Evolutionary conservation across 2,113 vertebrate species (phyloP).

Genomic region (Pseudopodoces humilis): DNA sequence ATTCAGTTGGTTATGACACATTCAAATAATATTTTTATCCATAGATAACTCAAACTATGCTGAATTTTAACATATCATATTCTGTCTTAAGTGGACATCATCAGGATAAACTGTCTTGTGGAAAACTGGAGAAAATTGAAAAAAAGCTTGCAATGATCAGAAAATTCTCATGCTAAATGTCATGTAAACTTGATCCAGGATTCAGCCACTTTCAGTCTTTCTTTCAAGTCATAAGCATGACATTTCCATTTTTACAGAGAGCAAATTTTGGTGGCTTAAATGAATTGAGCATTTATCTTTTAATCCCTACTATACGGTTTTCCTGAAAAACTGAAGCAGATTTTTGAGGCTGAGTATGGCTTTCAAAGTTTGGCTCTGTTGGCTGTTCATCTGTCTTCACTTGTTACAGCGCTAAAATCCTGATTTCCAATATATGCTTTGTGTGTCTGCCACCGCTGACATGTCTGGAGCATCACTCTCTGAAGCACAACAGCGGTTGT

Average conservation of each 20-base stretch:
- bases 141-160: neutral
- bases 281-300: neutral
- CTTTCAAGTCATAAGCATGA: neutral
- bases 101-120: neutral
- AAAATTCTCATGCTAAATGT: neutral
- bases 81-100: neutral
- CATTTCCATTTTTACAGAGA: neutral
- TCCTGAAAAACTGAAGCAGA: neutral
- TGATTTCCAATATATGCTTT: neutral
- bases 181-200: neutral
- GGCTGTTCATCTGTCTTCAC: neutral
- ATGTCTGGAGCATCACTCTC: neutral
- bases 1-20: neutral
- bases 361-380: neutral
- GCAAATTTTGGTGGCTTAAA: neutral
- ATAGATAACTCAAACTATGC: neutral
- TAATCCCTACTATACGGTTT: neutral
- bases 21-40: neutral
- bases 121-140: neutral
- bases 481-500: neutral
- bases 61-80: neutral
- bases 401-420: neutral
- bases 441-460: accelerated
- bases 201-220: neutral
- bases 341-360: neutral